Base-by-base conservation (phyloP, 2,888 invertebrate species). In the Yponomeuta cagnagella region DNA sequence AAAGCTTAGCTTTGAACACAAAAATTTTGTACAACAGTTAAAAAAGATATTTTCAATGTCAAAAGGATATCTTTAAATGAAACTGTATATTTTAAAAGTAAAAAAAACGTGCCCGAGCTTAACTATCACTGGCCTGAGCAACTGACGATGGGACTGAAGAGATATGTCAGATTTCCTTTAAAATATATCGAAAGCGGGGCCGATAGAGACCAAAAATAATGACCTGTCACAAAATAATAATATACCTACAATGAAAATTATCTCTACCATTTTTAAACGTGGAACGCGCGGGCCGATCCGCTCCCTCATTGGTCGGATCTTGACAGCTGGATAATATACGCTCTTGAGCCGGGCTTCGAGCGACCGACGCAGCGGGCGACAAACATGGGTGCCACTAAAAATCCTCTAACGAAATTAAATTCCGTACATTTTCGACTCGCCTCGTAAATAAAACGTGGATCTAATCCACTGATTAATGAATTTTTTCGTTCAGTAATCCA, bases 211-310 rank as follows among this genome's bases (percentile, higher is more conserved):
- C 86, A 80, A 79, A 89, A 92, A 89, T 91, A 91, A 92, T 89
- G 90, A 90, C 92, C 92, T 91, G 92, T 92, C 92, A 91, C 91
- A 87, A 90, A 81, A 90, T 90, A 81, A 90, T 90, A 91, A 91
- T 90, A 89, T 92, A 23, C 23, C 23, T 23, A 92, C 89, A 90
- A 89, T 89, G 87, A 89, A 89, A 58, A 90, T 90, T 89, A 91
- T 91, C 90, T 91, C 87, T 86, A 88, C 90, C 92, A 91, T 91
- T 89, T 89, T 90, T 83, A 88, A 90, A 89, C 78, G 83, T 82
- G 81, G 83, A 88, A 85, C 88, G 87, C 83, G 78, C 77, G 77
- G 76, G 74, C 12, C 75, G 75, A 73, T 87, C 82, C 79, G 78
- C 74, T 73, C 75, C 12, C 79, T 78, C 76, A 92, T 92, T 92